Percentiles rank a stretch among this genome's conserved stretches.
Evolutionary conservation across 92 coral and sea anemone species (phyloP).

Genomic region (Umimayanthus kanabou): DNA sequence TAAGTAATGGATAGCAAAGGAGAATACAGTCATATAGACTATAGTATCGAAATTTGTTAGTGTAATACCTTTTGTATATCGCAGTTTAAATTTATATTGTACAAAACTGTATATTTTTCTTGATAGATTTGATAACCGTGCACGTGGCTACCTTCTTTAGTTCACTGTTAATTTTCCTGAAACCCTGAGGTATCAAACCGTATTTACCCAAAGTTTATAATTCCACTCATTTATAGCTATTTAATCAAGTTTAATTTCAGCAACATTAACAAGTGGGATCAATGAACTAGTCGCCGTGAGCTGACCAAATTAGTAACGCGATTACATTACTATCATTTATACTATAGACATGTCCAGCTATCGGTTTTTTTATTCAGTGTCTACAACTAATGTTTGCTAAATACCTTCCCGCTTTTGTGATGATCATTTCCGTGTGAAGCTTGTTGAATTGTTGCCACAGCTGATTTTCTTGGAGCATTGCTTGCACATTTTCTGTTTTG

Average conservation of each 20-base stretch:
- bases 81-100: no score
- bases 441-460: slow-evolving; percentile 93
- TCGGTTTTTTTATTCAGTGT: background rate
- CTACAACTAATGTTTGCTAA: slow-evolving; percentile 10
- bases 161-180: background rate
- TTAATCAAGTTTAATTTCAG: background rate
- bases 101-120: background rate
- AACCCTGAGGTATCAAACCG: background rate
- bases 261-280: background rate
- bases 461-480: slow-evolving; percentile 85
- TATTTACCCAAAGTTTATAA: background rate
- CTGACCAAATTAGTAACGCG: no score
- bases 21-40: no score
- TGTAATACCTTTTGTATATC: background rate
- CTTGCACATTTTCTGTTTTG: slow-evolving; percentile 68
- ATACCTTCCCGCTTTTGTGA: slow-evolving; percentile 98
- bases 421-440: slow-evolving; percentile 97
- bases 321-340: no score
- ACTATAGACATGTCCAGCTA: no score
- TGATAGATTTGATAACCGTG: background rate
- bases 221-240: background rate
- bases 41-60: background rate
- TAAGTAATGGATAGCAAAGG: background rate
- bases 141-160: background rate
- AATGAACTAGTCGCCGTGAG: background rate